These are phyloP conservation scores for Frieseomelitta varia DNA, from an alignment of 1,140 invertebrate species.

Conservation along the genomic window DNA sequence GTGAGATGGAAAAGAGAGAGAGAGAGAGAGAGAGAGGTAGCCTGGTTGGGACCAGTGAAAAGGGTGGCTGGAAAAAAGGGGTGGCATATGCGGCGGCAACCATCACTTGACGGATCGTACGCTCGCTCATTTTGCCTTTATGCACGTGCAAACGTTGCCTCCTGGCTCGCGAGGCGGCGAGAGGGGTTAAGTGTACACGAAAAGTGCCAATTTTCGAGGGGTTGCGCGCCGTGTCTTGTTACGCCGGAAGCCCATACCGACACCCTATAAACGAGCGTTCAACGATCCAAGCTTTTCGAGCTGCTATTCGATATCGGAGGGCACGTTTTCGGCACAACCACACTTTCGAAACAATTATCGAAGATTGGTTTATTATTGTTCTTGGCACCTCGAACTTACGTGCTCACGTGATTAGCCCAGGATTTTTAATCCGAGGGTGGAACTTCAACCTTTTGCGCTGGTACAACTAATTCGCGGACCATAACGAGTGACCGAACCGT, in stretches of 20 bases:
- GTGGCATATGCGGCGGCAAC: constrained; percentile 41
- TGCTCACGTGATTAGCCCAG: neutral
- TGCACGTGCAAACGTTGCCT: constrained; percentile 33
- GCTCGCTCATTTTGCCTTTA: constrained; percentile 50
- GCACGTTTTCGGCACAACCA: neutral
- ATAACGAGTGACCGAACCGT: too few relatives aligned
- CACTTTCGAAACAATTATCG: neutral
- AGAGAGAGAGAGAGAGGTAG: neutral
- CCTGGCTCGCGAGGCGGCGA: too few relatives aligned
- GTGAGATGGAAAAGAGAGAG: neutral
- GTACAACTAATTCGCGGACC: too few relatives aligned
- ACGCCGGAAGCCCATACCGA: neutral
- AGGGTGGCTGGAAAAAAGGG: constrained; percentile 11
- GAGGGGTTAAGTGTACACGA: constrained; percentile 38
- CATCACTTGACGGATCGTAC: constrained; percentile 27
- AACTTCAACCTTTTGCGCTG: too few relatives aligned
- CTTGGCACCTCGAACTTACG: neutral
- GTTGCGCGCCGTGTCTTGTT: constrained; percentile 15
- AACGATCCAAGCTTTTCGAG: neutral
- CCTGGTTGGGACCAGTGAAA: neutral
- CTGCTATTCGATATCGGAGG: neutral
- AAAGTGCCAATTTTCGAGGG: constrained; percentile 52
- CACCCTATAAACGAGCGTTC: neutral
- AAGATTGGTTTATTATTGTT: neutral
- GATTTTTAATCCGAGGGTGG: too few relatives aligned